Base-by-base conservation (phyloP, 2,113 vertebrate species). In the Platycercus adscitus region DNA sequence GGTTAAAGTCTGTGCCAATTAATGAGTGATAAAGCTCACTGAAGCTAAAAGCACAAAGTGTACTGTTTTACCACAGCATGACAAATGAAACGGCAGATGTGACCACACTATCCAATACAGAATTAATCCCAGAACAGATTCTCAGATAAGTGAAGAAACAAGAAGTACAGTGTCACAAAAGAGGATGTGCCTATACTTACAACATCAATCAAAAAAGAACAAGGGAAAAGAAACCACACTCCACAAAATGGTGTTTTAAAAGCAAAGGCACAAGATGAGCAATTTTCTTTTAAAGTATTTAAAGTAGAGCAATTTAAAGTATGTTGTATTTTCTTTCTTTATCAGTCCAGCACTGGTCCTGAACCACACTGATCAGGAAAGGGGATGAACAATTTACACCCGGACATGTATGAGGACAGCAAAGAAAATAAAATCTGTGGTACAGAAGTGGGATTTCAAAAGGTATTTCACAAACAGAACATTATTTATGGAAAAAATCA, bases 111-210 rank as follows among this genome's bases (percentile, higher is more conserved):
- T 53, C 72, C 35, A 82, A 23, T 35, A 58, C 44, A 90, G 75
- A 81, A 80, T 89, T 85, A 89, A 89, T 61, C 68, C 88, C 75
- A 92, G 55, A 77, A 29, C 37, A 79, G 86, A 83, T 93, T 82
- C 72, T 88, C 86, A 93, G 76, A 13, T 76, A 95, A 29, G 33
- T 29, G 44, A 95, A 75, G 88, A 93, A 92, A 91, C 10, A 31
- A 85, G 33, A 31, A 76, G 39, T 37, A 25, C 52, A 50, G 21
- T 52, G 26, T 76, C 66, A 82, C 52, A 79, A 79, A 15, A 75
- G 58, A 7, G 41, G 56, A 86, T 58, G 31, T 49, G 31, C 28
- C 21, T 61, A 41, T 41, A 46, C 5, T 26, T 91, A 20, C 18
- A 86, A 39, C 18, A 84, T 33, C 46, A 46, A 29, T 10, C 5